Conservation (phyloP, 2,113 vertebrate genomes). For the Bettongia penicillata region DNA sequence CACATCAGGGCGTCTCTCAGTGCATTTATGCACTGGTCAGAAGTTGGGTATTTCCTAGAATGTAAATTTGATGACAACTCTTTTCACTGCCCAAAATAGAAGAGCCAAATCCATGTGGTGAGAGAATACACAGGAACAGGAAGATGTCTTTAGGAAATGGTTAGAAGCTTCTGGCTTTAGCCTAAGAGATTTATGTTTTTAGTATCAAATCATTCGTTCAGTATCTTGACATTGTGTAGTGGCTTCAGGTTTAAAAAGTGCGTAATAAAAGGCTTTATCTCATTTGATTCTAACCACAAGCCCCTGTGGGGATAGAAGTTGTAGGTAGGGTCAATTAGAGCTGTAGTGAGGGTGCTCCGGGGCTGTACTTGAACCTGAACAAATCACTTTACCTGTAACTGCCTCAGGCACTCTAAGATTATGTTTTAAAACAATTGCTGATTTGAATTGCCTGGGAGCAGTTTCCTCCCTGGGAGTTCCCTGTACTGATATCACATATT, state of each 20-base stretch:
- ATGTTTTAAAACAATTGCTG: neutral
- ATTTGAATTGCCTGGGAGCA: neutral
- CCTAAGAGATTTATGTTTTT: neutral
- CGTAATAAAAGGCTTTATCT: neutral
- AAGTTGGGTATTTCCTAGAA: neutral
- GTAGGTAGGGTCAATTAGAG: too few relatives aligned
- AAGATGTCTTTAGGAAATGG: neutral
- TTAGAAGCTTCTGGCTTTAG: neutral
- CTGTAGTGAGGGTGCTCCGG: neutral
- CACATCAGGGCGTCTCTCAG: neutral
- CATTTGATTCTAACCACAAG: neutral
- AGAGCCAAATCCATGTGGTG: neutral
- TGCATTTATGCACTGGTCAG: neutral
- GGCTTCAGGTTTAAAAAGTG: neutral
- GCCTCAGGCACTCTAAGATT: neutral
- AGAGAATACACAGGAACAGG: too few relatives aligned
- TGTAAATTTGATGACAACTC: neutral
- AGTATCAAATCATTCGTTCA: neutral
- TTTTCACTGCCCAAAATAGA: neutral
- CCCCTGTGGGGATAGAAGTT: too few relatives aligned
- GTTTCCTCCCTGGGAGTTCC: neutral
- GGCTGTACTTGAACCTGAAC: too few relatives aligned
- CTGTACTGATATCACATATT: neutral
- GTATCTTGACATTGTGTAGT: neutral
- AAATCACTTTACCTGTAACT: neutral